Conservation (phyloP, 2,113 vertebrate species). For the Dicaeum eximium region DNA sequence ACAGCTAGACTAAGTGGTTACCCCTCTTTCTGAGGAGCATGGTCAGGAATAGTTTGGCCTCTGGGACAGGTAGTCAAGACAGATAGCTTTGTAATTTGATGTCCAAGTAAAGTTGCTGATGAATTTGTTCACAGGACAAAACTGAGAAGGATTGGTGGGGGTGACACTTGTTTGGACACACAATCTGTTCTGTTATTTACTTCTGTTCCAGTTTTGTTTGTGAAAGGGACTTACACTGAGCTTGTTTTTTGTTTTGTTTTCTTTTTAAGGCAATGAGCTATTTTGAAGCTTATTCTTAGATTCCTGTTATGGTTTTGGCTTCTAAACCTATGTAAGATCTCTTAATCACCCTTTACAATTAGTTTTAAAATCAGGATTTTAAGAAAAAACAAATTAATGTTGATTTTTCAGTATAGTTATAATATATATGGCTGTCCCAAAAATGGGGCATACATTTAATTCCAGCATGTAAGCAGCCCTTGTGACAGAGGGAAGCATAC, state of each 20-base stretch:
- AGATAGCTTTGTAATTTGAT: neutral
- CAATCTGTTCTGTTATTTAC: neutral
- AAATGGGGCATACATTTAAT: neutral
- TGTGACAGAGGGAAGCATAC: neutral
- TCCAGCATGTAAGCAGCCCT: neutral
- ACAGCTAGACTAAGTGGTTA: neutral
- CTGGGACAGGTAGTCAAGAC: neutral
- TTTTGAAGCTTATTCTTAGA: neutral
- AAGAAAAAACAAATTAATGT: neutral
- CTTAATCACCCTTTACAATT: neutral
- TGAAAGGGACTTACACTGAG: neutral
- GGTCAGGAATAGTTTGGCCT: neutral
- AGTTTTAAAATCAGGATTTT: neutral
- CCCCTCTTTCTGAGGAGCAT: neutral
- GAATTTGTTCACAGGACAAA: neutral
- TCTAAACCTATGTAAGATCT: neutral
- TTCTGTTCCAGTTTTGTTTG: neutral
- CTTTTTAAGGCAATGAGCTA: neutral
- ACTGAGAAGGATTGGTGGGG: neutral
- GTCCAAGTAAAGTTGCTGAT: neutral
- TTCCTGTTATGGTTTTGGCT: neutral
- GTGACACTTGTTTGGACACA: neutral
- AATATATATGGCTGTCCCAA: neutral
- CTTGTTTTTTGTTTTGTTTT: neutral
- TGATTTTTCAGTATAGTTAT: neutral